A percentile compares a stretch with the other conserved stretches of the same genome.
phyloP scores from a whole-genome alignment of 2,113 vertebrate genomes.

The Syngnathoides biaculeatus region DNA sequence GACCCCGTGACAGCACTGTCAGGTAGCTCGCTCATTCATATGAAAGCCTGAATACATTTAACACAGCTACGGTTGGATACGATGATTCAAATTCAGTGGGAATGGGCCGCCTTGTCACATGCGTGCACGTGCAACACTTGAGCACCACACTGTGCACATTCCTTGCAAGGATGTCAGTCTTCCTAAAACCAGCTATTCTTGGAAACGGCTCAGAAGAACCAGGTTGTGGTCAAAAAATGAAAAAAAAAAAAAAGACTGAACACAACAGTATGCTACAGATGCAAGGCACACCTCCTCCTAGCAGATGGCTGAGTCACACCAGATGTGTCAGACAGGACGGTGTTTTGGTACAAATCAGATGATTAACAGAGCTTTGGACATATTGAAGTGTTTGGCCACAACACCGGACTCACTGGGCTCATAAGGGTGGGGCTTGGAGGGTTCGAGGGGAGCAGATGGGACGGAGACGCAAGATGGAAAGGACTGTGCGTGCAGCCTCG shows the following conservation, averaged over 20 bases:
- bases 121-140: neutral
- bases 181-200: conserved; percentile 12
- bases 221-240: conserved; percentile 11
- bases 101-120: conserved; percentile 12
- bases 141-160: conserved; percentile 11
- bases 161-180: conserved; percentile 3
- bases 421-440: conserved; percentile 53
- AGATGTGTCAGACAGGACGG: conserved; percentile 62
- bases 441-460: conserved; percentile 61
- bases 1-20: conserved; percentile 28
- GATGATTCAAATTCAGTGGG: conserved; percentile 5
- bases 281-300: conserved; percentile 24
- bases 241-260: conserved; percentile 43
- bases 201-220: conserved; percentile 15
- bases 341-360: conserved; percentile 61
- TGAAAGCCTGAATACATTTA: conserved; percentile 13
- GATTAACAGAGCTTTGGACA: conserved; percentile 54
- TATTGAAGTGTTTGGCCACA: conserved; percentile 46
- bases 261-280: conserved; percentile 37
- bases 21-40: conserved; percentile 7
- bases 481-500: conserved; percentile 16
- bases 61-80: neutral
- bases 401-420: conserved; percentile 32
- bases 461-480: conserved; percentile 39
- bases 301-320: conserved; percentile 40